Evolutionary conservation across 2,888 invertebrate species (phyloP).

Genomic region (Seladonia tumulorum): DNA sequence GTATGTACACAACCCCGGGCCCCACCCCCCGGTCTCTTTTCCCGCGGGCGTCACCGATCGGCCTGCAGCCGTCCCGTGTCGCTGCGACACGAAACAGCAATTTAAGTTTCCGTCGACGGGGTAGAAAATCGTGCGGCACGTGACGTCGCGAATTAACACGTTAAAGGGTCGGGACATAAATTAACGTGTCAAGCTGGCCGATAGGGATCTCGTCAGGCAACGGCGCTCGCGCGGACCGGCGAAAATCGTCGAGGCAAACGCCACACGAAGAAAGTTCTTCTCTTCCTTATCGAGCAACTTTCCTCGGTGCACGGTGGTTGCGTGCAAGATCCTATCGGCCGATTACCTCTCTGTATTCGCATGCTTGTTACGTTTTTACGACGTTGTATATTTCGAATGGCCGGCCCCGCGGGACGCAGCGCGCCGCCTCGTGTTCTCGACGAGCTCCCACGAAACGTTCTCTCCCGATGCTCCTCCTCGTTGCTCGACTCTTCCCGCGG

Average conservation of each 20-base stretch:
- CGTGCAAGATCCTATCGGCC: constrained; percentile 50
- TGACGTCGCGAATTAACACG: constrained; percentile 79
- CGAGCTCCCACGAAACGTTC: neutral
- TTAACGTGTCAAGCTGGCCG: constrained; percentile 63
- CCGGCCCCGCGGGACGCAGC: neutral
- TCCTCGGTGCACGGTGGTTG: constrained; percentile 26
- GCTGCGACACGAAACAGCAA: constrained; percentile 78
- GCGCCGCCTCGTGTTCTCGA: neutral
- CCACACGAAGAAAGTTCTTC: constrained; percentile 47
- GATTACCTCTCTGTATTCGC: constrained; percentile 42
- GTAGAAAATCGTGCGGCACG: constrained; percentile 73
- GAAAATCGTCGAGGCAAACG: constrained; percentile 32
- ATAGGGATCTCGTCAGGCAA: constrained; percentile 57
- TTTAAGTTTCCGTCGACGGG: constrained; percentile 77
- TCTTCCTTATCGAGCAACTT: constrained; percentile 50
- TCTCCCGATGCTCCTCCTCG: neutral
- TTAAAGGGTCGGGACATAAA: constrained; percentile 73
- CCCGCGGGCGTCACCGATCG: neutral
- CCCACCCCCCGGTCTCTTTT: neutral
- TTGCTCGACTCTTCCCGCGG: neutral
- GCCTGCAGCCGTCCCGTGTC: constrained; percentile 3
- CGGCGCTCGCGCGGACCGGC: neutral
- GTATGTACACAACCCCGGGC: constrained; percentile 50
- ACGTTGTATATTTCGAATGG: constrained; percentile 22
- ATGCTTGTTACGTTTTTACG: constrained; percentile 50